Conservation (phyloP, 2,113 vertebrate species). For the Tetrax tetrax region DNA sequence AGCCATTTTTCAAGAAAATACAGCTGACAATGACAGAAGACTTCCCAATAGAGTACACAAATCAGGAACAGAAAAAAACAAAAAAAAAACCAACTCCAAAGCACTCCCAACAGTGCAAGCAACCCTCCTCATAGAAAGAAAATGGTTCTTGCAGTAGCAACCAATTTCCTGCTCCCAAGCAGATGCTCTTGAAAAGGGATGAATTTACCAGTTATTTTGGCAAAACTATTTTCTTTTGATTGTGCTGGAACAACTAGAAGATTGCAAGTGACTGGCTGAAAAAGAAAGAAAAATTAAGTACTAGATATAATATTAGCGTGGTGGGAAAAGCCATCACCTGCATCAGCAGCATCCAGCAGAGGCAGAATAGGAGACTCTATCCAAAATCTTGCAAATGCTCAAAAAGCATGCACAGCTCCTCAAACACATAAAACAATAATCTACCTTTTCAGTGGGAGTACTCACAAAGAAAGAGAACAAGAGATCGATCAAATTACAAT, state of each 20-base stretch:
- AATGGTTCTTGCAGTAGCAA: background rate
- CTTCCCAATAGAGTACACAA: background rate
- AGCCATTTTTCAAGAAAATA: slow-evolving; percentile 18
- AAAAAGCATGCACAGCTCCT: background rate
- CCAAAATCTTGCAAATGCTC: background rate
- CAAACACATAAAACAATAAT: background rate
- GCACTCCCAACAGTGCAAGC: background rate
- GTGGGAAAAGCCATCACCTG: background rate
- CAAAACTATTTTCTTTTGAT: background rate
- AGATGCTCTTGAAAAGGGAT: background rate
- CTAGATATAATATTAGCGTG: background rate
- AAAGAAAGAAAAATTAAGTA: background rate
- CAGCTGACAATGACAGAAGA: background rate
- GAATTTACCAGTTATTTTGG: background rate
- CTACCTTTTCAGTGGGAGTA: background rate
- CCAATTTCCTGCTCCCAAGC: background rate
- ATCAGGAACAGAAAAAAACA: background rate
- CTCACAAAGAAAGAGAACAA: background rate
- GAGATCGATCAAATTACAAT: background rate
- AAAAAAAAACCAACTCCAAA: background rate
- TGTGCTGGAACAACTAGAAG: background rate
- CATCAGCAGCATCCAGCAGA: background rate
- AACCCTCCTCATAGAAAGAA: background rate
- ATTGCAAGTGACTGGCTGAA: background rate
- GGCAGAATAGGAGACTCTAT: background rate